Percentiles rank a stretch among this genome's conserved stretches.
Evolutionary conservation across 2,797 vertebrate species (phyloP).

Genomic region (Cyclopterus lumpus): DNA sequence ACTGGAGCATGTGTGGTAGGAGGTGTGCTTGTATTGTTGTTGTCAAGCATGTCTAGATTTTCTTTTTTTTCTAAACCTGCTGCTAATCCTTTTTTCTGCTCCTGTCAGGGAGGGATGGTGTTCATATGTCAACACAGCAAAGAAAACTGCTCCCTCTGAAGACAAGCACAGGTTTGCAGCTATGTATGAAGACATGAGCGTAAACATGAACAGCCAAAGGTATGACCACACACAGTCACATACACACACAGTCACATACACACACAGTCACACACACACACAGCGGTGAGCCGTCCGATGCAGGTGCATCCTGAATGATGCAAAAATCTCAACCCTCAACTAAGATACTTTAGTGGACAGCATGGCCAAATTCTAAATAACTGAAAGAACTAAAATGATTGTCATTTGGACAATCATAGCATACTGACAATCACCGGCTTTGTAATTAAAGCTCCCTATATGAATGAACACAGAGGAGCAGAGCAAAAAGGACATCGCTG

Average conservation of each 20-base stretch:
- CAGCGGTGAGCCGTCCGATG: neutral
- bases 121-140: conserved; percentile 61
- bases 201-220: conserved; percentile 42
- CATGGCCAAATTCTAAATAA: neutral
- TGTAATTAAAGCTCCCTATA: conserved; percentile 19
- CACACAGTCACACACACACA: conserved; percentile 5
- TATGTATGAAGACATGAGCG: conserved; percentile 47
- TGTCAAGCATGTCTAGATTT: conserved; percentile 66
- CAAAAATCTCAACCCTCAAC: neutral
- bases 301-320: neutral
- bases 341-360: neutral
- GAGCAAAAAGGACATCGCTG: conserved; percentile 40
- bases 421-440: conserved; percentile 4
- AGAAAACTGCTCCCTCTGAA: conserved; percentile 43
- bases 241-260: neutral
- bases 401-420: neutral
- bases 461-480: conserved; percentile 28
- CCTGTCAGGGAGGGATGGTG: conserved; percentile 46
- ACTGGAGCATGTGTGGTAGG: conserved; percentile 59
- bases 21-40: conserved; percentile 67
- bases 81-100: conserved; percentile 67
- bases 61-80: conserved; percentile 51
- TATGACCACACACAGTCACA: conserved; percentile 28
- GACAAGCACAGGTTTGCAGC: conserved; percentile 48
- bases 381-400: neutral